These are phyloP conservation scores for Macrochelys suwanniensis DNA, from an alignment of 2,797 vertebrate genomes.

Conservation along the genomic window DNA sequence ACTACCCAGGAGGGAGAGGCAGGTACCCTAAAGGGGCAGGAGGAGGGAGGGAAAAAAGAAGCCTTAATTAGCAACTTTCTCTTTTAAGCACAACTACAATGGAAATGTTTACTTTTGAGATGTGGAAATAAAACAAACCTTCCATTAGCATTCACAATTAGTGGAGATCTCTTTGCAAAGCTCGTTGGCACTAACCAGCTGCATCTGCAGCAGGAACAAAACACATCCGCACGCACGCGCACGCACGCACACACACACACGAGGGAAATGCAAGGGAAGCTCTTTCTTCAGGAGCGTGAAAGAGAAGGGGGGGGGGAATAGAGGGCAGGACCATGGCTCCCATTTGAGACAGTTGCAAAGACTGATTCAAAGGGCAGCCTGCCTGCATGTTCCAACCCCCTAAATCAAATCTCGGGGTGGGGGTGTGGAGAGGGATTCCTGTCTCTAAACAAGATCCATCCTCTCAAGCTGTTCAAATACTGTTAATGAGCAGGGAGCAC, in stretches of 20 bases:
- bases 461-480: conserved; percentile 68
- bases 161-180: conserved; percentile 25
- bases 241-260: rapidly evolving
- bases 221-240: background rate
- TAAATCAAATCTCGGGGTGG: conserved; percentile 16
- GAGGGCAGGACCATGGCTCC: rapidly evolving
- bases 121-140: conserved; percentile 24
- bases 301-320: background rate
- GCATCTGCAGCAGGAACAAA: conserved; percentile 1
- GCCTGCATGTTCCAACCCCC: background rate
- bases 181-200: background rate
- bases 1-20: conserved; percentile 8
- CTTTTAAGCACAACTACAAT: background rate
- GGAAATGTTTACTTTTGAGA: conserved; percentile 25
- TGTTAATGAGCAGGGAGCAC: conserved; percentile 23
- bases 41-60: background rate
- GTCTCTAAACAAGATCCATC: conserved; percentile 61
- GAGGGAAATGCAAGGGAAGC: background rate
- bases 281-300: background rate
- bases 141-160: conserved; percentile 44
- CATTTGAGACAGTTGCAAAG: background rate
- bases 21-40: background rate
- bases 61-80: conserved; percentile 41
- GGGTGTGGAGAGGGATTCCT: conserved; percentile 16
- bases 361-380: background rate